Evolutionary conservation across 2,888 invertebrate genomes (phyloP), one percentile per base, ranked within the genome.

Genomic region (Neria commutata): DNA sequence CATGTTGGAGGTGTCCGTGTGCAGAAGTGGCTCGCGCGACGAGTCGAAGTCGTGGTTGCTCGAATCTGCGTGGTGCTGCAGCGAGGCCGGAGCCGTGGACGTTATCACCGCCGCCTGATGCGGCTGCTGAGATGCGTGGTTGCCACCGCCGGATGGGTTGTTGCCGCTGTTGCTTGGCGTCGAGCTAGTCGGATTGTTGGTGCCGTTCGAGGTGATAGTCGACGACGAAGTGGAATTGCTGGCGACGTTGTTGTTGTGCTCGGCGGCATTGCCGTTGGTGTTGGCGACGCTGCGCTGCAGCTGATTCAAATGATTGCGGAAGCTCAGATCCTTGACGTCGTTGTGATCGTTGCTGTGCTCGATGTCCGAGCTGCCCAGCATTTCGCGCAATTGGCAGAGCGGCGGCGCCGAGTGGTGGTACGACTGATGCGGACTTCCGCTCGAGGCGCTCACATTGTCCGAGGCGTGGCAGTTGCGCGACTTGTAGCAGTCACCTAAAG

Each of bases 361-460:
- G 52, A 81, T 73, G 62, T 81, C 81, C 2, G 82, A 81, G 60
- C 77, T 69, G 25, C 71, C 71, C 26, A 81, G 66, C 77, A 83
- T 83, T 56, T 84, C 81, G 11, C 83, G 78, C 63, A 83, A 68
- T 62, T 83, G 83, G 61, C 81, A 78, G 23, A 83, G 67, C 71
- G 84, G 77, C 58, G 72, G 75, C 69, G 63, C 75, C 69, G 59
- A 78, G 64, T 80, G 79, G 65, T 79, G 80, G n/a, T 75, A 74
- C 63, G 78, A 76, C 54, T 73, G 70, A 17, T 76, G 74, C 19
- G 83, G 81, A 64, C 86, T 86, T 71, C 82, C 82, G 63, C 84
- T 83, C 0, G 87, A 86, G 0, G 86, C 87, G 58, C 86, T 85
- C 1, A 84, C 76, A 1, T 86, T 86, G 68, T 87, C 87, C 42